A percentile compares a stretch with the other conserved stretches of the same genome.
These are phyloP conservation scores for Astropecten irregularis DNA, from an alignment of 53 echinoderm and acorn worm species.

Conservation along the genomic window DNA sequence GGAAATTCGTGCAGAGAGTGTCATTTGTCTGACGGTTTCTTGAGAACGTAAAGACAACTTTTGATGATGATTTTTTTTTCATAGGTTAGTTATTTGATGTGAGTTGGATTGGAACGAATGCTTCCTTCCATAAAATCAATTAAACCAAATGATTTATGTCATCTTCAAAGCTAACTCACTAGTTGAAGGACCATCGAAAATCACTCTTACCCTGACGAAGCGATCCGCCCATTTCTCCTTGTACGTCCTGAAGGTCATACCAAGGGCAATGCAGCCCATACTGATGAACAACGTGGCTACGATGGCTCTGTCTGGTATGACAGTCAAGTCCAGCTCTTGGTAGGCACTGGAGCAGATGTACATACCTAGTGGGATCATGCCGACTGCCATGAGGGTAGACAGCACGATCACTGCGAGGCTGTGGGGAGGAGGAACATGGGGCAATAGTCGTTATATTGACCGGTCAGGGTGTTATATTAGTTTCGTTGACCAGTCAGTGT, in stretches of 20 bases:
- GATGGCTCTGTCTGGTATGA: background rate
- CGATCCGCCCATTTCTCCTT: slow-evolving; percentile 28
- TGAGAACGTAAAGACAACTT: too few species aligned
- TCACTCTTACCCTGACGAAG: slow-evolving; percentile 13
- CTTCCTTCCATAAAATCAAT: too few species aligned
- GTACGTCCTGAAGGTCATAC: slow-evolving; percentile 4
- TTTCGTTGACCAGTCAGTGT: too few species aligned
- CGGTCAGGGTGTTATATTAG: too few species aligned
- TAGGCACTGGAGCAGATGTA: background rate
- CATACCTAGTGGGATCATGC: slow-evolving; percentile 16
- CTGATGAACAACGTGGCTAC: background rate
- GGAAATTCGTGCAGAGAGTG: too few species aligned
- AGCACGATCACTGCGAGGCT: slow-evolving; percentile 25
- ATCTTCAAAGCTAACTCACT: too few species aligned
- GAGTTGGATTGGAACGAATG: too few species aligned
- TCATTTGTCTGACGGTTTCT: too few species aligned
- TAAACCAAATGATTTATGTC: too few species aligned
- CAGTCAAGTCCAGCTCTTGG: slow-evolving; percentile 2
- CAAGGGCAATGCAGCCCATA: background rate
- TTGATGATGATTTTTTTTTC: too few species aligned
- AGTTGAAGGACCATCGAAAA: too few species aligned
- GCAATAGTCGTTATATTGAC: background rate
- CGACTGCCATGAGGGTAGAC: slow-evolving; percentile 14
- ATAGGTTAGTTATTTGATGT: too few species aligned
- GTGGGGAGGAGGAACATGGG: background rate